These are phyloP conservation scores for Xanthorhoe spadicearia DNA, from an alignment of 2,888 invertebrate genomes.

Conservation along the genomic window DNA sequence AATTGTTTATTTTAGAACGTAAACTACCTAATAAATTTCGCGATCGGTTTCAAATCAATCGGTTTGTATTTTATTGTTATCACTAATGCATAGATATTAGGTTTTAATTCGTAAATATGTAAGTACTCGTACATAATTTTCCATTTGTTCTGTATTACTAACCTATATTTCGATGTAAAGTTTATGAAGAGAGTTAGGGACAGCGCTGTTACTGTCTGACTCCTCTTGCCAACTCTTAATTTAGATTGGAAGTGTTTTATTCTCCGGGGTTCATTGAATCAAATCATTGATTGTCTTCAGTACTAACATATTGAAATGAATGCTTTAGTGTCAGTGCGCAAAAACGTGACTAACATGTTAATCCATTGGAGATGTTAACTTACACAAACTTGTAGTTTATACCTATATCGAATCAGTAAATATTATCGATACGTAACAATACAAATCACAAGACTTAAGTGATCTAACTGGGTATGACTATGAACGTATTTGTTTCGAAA, in stretches of 20 bases:
- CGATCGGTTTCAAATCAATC: neutral
- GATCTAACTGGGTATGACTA: neutral
- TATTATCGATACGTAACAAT: neutral
- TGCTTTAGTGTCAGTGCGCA: neutral
- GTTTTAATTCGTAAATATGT: neutral
- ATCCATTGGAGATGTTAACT: neutral
- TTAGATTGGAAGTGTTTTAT: constrained; percentile 8
- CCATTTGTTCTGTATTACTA: too few relatives aligned
- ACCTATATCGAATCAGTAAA: neutral
- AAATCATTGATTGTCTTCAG: constrained; percentile 2
- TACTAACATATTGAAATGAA: neutral
- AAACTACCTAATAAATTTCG: neutral
- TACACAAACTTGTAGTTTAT: neutral
- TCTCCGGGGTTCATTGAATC: constrained; percentile 10
- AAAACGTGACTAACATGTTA: neutral
- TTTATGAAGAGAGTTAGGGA: neutral
- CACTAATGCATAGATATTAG: neutral
- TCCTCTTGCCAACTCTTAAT: constrained; percentile 8
- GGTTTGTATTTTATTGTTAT: neutral
- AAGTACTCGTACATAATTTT: too few relatives aligned
- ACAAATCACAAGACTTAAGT: neutral
- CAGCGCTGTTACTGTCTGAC: neutral
- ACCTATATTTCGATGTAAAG: neutral
- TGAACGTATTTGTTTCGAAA: neutral
- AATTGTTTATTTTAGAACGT: constrained; percentile 5